Base-by-base conservation (phyloP, 2,888 invertebrate genomes). In the Troglohyphantes excavatus region DNA sequence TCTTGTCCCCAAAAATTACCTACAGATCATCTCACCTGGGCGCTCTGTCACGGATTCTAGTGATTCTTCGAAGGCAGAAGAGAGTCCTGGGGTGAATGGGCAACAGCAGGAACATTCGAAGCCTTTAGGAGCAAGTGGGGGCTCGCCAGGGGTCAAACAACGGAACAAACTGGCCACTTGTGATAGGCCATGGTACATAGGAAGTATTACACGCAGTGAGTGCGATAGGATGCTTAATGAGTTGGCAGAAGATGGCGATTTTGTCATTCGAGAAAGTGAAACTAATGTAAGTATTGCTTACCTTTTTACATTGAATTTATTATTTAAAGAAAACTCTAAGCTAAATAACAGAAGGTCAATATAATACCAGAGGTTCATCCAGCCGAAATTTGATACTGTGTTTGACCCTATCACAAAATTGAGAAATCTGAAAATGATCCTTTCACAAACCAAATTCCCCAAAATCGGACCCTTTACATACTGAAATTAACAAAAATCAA, bases 261-360 rank as follows among this genome's bases (percentile, higher is more conserved):
- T 98, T 95, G 96, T 99, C 93, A 98, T 99, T 93, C 95, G 99
- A 92, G 99, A 99, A 95, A 98, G 98, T 93, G 99, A 99, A 95
- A 99, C 99, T 93, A 99, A 99, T 94, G 99, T 99, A 94, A 96
- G 97, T 95, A 39, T 2, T 39, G 19, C 3, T 46, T 65, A 11
- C 13, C 39, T 2, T 39, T 39, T 13, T 11, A 11, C 13, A 7
- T 39, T 39, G 39, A 39, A n/a, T n/a, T n/a, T n/a, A n/a, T n/a
- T n/a, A n/a, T n/a, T n/a, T n/a, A n/a, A n/a, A n/a, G n/a, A n/a
- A n/a, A n/a, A n/a, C n/a, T n/a, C n/a, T n/a, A n/a, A n/a, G n/a
- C n/a, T n/a, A n/a, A n/a, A n/a, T n/a, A n/a, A n/a, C n/a, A n/a
- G n/a, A n/a, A n/a, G n/a, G n/a, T n/a, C n/a, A n/a, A n/a, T n/a